Evolutionary conservation across 2,888 invertebrate genomes (phyloP).

Genomic region (Microctonus brassicae): DNA sequence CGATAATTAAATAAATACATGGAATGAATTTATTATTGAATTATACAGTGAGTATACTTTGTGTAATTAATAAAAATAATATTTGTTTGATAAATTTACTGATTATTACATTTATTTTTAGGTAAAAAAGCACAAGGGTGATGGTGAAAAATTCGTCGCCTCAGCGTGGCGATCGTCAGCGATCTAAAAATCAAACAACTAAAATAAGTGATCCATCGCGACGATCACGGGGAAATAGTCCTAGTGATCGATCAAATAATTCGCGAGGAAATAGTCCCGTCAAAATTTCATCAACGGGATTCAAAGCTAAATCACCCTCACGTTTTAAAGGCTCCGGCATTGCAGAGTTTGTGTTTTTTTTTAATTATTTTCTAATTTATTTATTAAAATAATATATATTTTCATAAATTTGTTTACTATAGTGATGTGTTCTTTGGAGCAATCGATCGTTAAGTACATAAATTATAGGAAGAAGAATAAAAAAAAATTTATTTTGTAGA

Average conservation of each 20-base stretch:
- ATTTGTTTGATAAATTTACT: too few relatives aligned
- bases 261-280: constrained; percentile 68
- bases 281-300: constrained; percentile 24
- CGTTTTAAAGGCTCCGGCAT: constrained; percentile 61
- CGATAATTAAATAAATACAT: background rate
- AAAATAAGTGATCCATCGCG: constrained; percentile 37
- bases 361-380: background rate
- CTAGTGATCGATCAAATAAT: constrained; percentile 50
- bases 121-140: constrained; percentile 37
- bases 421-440: background rate
- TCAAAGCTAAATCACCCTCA: constrained; percentile 43
- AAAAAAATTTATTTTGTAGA: background rate
- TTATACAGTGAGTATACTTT: background rate
- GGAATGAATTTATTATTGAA: constrained; percentile 1
- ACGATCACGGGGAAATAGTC: constrained; percentile 59
- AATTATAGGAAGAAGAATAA: too few relatives aligned
- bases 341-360: constrained; percentile 20
- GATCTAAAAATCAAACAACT: constrained; percentile 32
- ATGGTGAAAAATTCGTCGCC: constrained; percentile 60
- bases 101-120: background rate
- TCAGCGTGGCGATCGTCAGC: constrained; percentile 54
- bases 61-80: background rate
- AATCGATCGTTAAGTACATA: constrained; percentile 8
- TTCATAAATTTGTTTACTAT: background rate
- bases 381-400: too few relatives aligned